phyloP scores from a whole-genome alignment of 2,888 invertebrate species.

The Tenthredo livida region DNA sequence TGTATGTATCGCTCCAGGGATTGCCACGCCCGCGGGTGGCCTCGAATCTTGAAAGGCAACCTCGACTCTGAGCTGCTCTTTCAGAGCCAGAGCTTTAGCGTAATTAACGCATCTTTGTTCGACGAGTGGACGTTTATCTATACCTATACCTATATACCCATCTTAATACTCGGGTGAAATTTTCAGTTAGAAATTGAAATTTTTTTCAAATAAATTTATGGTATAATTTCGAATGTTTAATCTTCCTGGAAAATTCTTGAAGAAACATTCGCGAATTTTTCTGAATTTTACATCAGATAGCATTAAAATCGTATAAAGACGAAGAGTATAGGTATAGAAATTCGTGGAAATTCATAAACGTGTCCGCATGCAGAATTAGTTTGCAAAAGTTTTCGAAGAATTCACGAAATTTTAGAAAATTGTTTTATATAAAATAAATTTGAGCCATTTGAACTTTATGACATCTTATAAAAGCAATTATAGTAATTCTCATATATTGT shows the following conservation, averaged over 20 bases:
- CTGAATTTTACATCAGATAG: background rate
- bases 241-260: background rate
- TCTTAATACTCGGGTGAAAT: background rate
- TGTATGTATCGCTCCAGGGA: background rate
- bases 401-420: background rate
- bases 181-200: background rate
- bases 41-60: slow-evolving; percentile 14
- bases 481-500: background rate
- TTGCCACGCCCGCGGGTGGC: slow-evolving; percentile 18
- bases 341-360: background rate
- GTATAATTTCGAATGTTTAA: background rate
- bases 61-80: slow-evolving; percentile 22
- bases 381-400: background rate
- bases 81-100: background rate
- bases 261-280: background rate
- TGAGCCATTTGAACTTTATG: background rate
- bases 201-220: background rate
- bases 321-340: background rate
- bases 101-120: slow-evolving; percentile 19
- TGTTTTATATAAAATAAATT: background rate
- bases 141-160: background rate
- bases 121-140: background rate
- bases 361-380: background rate
- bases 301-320: background rate
- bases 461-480: background rate